Percentiles rank a stretch among this genome's conserved stretches.
These are phyloP conservation scores for Cyanoramphus novaezelandiae DNA, from an alignment of 2,113 vertebrate species.

Conservation along the genomic window DNA sequence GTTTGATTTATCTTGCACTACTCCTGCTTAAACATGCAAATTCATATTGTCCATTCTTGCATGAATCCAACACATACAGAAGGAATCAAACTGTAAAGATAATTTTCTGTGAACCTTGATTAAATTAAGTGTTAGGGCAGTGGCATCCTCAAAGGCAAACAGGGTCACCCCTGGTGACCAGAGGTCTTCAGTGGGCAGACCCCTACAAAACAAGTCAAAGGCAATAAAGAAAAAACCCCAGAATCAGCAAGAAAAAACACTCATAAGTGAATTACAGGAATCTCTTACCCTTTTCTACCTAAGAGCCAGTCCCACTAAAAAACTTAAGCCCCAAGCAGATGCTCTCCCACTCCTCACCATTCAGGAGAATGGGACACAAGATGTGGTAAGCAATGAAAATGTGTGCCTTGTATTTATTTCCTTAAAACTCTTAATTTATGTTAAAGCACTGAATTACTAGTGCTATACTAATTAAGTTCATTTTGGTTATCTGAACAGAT, in stretches of 20 bases:
- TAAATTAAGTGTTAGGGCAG: not conserved
- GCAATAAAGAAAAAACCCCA: not conserved
- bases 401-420: not conserved
- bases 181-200: not conserved
- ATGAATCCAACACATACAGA: not conserved
- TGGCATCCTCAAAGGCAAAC: not conserved
- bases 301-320: not conserved
- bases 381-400: not conserved
- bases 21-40: not conserved
- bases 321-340: not conserved
- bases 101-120: not conserved
- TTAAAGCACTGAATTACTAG: not conserved
- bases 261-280: not conserved
- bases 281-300: not conserved
- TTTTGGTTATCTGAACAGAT: not conserved
- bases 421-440: not conserved
- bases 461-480: not conserved
- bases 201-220: not conserved
- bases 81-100: not conserved
- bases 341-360: not conserved
- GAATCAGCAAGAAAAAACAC: not conserved
- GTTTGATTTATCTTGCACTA: not conserved
- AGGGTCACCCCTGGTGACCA: not conserved
- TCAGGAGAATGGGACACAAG: not conserved
- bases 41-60: not conserved